Evolutionary conservation across 2,797 vertebrate genomes (phyloP).

Genomic region (Platyrinchus mystaceus): DNA sequence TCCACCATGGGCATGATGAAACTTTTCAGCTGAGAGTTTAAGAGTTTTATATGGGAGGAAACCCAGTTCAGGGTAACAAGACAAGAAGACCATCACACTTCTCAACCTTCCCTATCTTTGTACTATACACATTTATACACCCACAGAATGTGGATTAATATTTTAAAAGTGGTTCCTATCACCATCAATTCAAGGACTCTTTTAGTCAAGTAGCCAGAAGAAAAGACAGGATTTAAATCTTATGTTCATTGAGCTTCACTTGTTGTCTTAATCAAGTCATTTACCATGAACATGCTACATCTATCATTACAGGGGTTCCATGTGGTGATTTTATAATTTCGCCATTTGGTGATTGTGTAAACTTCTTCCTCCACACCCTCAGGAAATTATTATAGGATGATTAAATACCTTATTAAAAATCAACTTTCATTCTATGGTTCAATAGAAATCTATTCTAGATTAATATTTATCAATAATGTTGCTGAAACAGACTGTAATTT

Average conservation of each 20-base stretch:
- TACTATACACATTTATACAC: background rate
- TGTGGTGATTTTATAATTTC: background rate
- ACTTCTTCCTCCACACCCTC: background rate
- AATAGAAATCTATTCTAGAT: background rate
- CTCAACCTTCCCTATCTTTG: background rate
- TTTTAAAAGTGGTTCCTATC: background rate
- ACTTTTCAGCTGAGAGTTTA: background rate
- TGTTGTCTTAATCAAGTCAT: background rate
- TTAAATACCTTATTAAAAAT: background rate
- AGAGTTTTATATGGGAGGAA: background rate
- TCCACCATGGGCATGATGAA: background rate
- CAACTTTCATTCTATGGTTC: background rate
- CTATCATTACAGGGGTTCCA: background rate
- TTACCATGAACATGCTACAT: background rate
- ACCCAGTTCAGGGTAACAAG: background rate
- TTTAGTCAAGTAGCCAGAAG: background rate
- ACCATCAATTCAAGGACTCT: background rate
- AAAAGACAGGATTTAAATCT: background rate
- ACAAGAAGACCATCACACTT: background rate
- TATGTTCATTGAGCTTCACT: background rate
- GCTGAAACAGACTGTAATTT: background rate
- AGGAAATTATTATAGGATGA: background rate
- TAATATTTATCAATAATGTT: constrained; percentile 11
- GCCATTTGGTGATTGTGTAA: background rate
- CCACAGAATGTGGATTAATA: background rate